Conservation (phyloP, 1,140 invertebrate species). For the Dreissena rostriformis region DNA sequence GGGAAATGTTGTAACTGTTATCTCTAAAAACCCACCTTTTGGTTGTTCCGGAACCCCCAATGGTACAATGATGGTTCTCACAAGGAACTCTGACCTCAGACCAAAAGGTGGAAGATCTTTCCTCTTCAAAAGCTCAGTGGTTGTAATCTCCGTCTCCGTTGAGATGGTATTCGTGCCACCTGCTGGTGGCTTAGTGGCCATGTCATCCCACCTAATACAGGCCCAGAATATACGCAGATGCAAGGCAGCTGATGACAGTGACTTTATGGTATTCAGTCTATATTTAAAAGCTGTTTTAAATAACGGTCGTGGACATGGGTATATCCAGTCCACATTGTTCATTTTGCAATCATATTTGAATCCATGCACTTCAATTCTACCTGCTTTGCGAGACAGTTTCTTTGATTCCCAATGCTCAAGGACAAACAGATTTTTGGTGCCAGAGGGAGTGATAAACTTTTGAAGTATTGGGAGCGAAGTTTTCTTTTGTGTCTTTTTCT, state of each 20-base stretch:
- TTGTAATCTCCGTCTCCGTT: slow-evolving; percentile 97
- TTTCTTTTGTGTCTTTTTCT: slow-evolving; percentile 66
- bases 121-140: slow-evolving; percentile 94
- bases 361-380: slow-evolving; percentile 87
- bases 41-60: slow-evolving; percentile 96
- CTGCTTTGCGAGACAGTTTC: slow-evolving; percentile 90
- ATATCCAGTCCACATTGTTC: slow-evolving; percentile 89
- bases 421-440: slow-evolving; percentile 75
- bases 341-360: slow-evolving; percentile 93
- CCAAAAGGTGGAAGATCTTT: slow-evolving; percentile 93
- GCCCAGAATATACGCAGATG: slow-evolving; percentile 97
- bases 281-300: slow-evolving; percentile 98
- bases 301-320: slow-evolving; percentile 95
- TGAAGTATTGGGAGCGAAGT: slow-evolving; percentile 74
- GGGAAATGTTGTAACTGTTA: no score
- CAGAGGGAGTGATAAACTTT: slow-evolving; percentile 74
- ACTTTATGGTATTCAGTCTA: slow-evolving; percentile 91
- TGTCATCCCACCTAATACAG: slow-evolving; percentile 97
- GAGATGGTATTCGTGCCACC: slow-evolving; percentile 98
- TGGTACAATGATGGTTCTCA: slow-evolving; percentile 96
- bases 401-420: slow-evolving; percentile 87
- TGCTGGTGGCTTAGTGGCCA: slow-evolving; percentile 87
- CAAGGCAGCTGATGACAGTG: slow-evolving; percentile 90
- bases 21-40: slow-evolving; percentile 84
- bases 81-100: slow-evolving; percentile 95